phyloP scores from a whole-genome alignment of 2,797 vertebrate species.

The Eupleurogrammus muticus region DNA sequence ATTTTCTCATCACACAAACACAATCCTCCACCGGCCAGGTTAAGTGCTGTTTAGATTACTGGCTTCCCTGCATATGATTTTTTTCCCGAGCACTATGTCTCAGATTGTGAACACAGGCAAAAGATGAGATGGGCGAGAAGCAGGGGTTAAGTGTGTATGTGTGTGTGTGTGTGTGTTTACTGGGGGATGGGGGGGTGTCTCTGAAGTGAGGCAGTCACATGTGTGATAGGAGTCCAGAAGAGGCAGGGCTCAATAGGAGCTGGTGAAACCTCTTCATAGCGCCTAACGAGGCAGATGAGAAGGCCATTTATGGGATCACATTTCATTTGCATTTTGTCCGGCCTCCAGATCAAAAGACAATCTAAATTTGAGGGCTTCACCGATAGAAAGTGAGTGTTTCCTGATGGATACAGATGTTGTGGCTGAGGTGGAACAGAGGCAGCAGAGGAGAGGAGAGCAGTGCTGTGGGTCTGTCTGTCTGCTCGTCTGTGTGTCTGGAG shows the following conservation, averaged over 20 bases:
- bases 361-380: constrained; percentile 80
- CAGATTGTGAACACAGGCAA: constrained; percentile 61
- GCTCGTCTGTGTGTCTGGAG: constrained; percentile 59
- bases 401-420: constrained; percentile 84
- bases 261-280: constrained; percentile 71
- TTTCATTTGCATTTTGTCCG: constrained; percentile 85
- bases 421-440: constrained; percentile 61
- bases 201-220: constrained; percentile 78
- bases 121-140: constrained; percentile 58
- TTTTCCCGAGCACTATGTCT: constrained; percentile 55
- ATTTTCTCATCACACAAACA: constrained; percentile 78
- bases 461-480: constrained; percentile 63
- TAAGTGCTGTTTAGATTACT: constrained; percentile 80
- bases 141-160: constrained; percentile 44
- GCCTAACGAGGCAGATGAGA: constrained; percentile 86
- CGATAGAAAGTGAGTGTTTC: constrained; percentile 84
- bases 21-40: constrained; percentile 71
- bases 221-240: constrained; percentile 68
- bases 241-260: constrained; percentile 62
- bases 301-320: constrained; percentile 83
- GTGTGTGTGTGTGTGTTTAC: constrained; percentile 16
- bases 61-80: constrained; percentile 64
- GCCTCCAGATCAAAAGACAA: constrained; percentile 84
- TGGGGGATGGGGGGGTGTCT: constrained; percentile 31
- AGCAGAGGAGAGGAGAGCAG: constrained; percentile 53